These are phyloP conservation scores for Maconellicoccus hirsutus DNA, from an alignment of 1,140 invertebrate species.

Conservation along the genomic window DNA sequence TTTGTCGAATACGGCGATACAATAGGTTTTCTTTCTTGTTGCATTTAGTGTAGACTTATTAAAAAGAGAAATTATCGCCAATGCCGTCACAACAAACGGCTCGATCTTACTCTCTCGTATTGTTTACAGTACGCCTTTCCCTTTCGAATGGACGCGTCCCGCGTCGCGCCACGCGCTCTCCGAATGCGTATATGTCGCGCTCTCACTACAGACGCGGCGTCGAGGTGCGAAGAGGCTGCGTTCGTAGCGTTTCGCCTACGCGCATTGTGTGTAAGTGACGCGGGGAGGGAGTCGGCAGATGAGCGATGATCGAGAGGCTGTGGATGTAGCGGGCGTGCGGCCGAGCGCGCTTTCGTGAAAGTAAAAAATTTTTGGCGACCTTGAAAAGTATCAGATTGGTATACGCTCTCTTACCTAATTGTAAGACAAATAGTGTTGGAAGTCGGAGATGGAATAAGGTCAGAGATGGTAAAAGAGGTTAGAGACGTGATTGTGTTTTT, in stretches of 20 bases:
- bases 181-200: too few species aligned
- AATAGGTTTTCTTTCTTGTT: too few species aligned
- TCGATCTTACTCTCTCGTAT: not conserved
- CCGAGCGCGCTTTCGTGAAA: conserved; percentile 8
- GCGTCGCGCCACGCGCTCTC: too few species aligned
- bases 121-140: not conserved
- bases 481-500: not conserved
- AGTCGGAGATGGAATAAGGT: conserved; percentile 10
- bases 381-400: conserved; percentile 11
- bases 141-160: not conserved
- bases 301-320: too few species aligned
- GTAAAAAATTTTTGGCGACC: conserved; percentile 15
- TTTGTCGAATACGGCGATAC: too few species aligned
- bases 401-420: conserved; percentile 18
- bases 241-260: too few species aligned
- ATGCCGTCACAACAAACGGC: not conserved
- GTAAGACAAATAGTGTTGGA: conserved; percentile 11
- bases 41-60: too few species aligned
- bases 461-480: conserved; percentile 7
- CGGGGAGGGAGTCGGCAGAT: too few species aligned
- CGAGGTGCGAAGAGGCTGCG: too few species aligned
- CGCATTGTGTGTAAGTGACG: too few species aligned
- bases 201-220: too few species aligned
- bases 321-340: too few species aligned
- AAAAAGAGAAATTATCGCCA: not conserved